A percentile compares a stretch with the other conserved stretches of the same genome.
phyloP scores from a whole-genome alignment of 2,797 vertebrate species.

The Sebastes nivosus region DNA sequence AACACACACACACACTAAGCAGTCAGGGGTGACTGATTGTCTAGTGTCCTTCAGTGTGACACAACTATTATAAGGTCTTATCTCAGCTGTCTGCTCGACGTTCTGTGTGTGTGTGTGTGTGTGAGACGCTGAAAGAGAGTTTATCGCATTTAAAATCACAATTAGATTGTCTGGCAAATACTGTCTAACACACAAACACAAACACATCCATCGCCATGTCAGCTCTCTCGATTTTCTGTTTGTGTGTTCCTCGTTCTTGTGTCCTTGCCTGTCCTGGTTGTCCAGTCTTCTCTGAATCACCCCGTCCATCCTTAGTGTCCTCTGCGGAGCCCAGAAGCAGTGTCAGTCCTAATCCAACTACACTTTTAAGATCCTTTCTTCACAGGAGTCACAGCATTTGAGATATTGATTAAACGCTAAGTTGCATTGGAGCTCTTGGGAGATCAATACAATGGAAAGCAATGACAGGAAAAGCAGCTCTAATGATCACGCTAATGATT shows the following conservation, averaged over 20 bases:
- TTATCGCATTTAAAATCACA: slow-evolving; percentile 56
- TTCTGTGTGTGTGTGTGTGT: slow-evolving; percentile 3
- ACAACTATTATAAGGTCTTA: slow-evolving; percentile 51
- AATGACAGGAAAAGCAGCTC: slow-evolving; percentile 9
- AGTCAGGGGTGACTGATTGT: slow-evolving; percentile 45
- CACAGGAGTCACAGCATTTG: slow-evolving; percentile 8
- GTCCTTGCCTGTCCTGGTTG: slow-evolving; percentile 22
- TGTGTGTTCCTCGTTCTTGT: slow-evolving; percentile 24
- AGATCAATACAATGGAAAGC: slow-evolving; percentile 35
- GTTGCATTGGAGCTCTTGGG: neutral
- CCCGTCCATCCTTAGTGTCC: neutral
- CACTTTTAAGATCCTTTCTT: slow-evolving; percentile 11
- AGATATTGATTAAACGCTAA: slow-evolving; percentile 32
- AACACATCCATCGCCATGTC: slow-evolving; percentile 29
- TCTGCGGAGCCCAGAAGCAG: slow-evolving; percentile 6
- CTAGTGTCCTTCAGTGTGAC: slow-evolving; percentile 43
- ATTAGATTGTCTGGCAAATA: slow-evolving; percentile 23
- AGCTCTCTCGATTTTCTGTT: neutral
- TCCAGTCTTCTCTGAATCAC: slow-evolving; percentile 38
- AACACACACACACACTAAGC: slow-evolving; percentile 7
- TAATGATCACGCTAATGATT: slow-evolving; percentile 15
- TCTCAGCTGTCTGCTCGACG: slow-evolving; percentile 48
- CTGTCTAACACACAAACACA: slow-evolving; percentile 12
- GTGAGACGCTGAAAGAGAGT: slow-evolving; percentile 23
- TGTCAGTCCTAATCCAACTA: neutral